Conservation (phyloP, 1,140 invertebrate species). For the Xylocopa sonorina region DNA sequence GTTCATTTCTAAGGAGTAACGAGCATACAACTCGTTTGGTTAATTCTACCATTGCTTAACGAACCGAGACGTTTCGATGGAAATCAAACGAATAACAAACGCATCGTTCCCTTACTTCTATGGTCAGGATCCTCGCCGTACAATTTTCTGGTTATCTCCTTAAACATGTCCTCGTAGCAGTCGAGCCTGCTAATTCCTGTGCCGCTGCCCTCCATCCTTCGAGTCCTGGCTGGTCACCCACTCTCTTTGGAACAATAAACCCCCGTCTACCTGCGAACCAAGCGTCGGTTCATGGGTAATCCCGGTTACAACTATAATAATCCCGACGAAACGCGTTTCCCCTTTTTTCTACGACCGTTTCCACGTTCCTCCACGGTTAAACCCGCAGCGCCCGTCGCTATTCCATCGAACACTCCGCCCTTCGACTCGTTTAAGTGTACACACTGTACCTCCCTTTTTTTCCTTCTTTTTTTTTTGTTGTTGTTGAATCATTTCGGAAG, state of each 20-base stretch:
- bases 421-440: not conserved
- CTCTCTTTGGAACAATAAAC: slow-evolving; percentile 39
- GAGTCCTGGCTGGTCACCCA: not conserved
- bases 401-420: not conserved
- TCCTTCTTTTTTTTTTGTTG: not conserved
- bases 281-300: slow-evolving; percentile 11
- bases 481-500: not conserved
- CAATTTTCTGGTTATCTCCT: slow-evolving; percentile 94
- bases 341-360: not conserved
- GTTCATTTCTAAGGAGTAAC: too few relatives aligned
- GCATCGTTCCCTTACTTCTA: slow-evolving; percentile 72
- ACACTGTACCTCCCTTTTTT: not conserved
- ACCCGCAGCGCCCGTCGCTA: not conserved
- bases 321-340: too few relatives aligned
- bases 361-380: not conserved
- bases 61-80: too few relatives aligned
- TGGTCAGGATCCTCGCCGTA: slow-evolving; percentile 90
- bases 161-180: slow-evolving; percentile 90
- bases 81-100: too few relatives aligned
- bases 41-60: too few relatives aligned
- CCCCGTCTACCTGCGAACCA: slow-evolving; percentile 62
- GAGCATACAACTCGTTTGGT: too few relatives aligned
- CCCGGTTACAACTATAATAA: not conserved
- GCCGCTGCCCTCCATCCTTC: slow-evolving; percentile 79
- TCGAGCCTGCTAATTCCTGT: slow-evolving; percentile 83